These are phyloP conservation scores for Cinclus mexicanus DNA, from an alignment of 2,113 vertebrate species.

Conservation along the genomic window DNA sequence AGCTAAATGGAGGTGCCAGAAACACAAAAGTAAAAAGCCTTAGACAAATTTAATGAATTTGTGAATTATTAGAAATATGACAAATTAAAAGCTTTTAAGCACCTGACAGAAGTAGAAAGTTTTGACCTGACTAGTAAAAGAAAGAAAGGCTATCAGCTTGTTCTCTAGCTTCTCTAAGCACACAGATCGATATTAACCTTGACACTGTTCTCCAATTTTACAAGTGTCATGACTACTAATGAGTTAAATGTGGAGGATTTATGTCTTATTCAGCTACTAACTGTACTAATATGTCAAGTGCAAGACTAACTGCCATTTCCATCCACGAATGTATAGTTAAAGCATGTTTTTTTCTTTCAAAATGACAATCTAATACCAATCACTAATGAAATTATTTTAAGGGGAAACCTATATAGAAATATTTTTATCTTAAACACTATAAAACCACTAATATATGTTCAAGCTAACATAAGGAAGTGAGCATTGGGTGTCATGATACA, in stretches of 20 bases:
- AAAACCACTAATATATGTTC: not conserved
- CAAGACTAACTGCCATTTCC: not conserved
- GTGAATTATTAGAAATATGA: not conserved
- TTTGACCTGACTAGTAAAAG: not conserved
- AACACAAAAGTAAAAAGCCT: not conserved
- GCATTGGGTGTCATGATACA: not conserved
- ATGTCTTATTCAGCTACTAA: not conserved
- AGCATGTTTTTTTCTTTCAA: not conserved
- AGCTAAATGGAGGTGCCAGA: not conserved
- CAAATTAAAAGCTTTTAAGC: not conserved
- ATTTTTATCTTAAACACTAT: not conserved
- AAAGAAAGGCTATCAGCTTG: not conserved
- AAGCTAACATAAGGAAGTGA: not conserved
- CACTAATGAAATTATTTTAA: not conserved
- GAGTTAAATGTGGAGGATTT: not conserved
- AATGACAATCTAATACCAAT: not conserved
- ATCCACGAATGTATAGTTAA: not conserved
- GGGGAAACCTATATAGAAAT: not conserved
- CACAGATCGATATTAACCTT: not conserved
- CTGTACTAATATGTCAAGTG: not conserved
- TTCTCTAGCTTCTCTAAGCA: not conserved
- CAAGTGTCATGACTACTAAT: not conserved
- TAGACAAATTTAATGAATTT: accelerated
- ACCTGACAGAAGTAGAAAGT: not conserved
- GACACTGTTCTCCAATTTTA: not conserved